These are phyloP conservation scores for Diplazon laetatorius DNA, from an alignment of 2,888 invertebrate species.

Conservation along the genomic window DNA sequence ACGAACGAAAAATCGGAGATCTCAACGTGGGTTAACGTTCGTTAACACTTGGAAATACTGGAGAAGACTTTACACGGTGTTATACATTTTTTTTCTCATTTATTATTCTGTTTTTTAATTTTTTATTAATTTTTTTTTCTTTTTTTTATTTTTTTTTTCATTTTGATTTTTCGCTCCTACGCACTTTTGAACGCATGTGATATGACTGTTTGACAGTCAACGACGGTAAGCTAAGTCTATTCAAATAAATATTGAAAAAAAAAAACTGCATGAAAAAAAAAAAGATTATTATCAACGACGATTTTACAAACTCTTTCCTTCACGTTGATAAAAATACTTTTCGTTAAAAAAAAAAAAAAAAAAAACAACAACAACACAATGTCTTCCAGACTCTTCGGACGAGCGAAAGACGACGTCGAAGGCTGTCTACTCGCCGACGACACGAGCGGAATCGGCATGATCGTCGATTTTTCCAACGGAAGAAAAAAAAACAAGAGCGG, in stretches of 20 bases:
- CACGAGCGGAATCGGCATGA: conserved; percentile 80
- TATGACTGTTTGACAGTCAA: conserved; percentile 18
- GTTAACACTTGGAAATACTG: conserved; percentile 14
- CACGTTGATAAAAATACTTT: too few species aligned
- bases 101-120: conserved; percentile 4
- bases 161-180: conserved; percentile 5
- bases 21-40: too few species aligned
- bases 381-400: conserved; percentile 81
- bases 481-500: conserved; percentile 70
- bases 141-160: conserved; percentile 11
- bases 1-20: background rate
- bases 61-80: too few species aligned
- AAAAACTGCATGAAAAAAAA: too few species aligned
- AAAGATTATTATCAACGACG: conserved; percentile 12
- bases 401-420: conserved; percentile 81
- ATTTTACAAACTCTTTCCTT: too few species aligned
- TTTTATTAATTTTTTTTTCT: conserved; percentile 1
- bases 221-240: conserved; percentile 44
- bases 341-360: background rate
- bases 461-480: conserved; percentile 75
- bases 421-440: conserved; percentile 80
- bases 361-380: conserved; percentile 9
- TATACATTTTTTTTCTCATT: background rate
- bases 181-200: conserved; percentile 43
- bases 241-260: background rate